A percentile compares a stretch with the other conserved stretches of the same genome.
These are phyloP conservation scores for Tethea ocularis DNA, from an alignment of 2,888 invertebrate genomes.

Conservation along the genomic window DNA sequence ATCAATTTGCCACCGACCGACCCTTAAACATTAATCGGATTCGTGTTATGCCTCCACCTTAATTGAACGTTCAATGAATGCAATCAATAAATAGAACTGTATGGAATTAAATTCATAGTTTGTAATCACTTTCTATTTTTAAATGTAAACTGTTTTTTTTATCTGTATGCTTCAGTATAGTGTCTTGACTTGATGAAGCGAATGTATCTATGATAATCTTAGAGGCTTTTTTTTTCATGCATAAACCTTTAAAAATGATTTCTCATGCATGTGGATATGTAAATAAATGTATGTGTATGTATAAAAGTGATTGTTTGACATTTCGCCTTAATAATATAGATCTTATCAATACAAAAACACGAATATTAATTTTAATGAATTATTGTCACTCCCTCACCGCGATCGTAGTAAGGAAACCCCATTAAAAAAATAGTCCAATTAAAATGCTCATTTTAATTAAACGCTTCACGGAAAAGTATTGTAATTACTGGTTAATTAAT, in stretches of 20 bases:
- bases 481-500: slow-evolving; percentile 12
- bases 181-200: too few relatives aligned
- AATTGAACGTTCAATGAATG: slow-evolving; percentile 42
- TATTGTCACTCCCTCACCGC: neutral
- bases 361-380: slow-evolving; percentile 6
- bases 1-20: slow-evolving; percentile 50
- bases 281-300: too few relatives aligned
- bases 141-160: neutral
- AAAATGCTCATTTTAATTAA: slow-evolving; percentile 26
- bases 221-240: too few relatives aligned
- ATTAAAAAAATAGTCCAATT: slow-evolving; percentile 18
- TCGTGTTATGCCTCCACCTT: slow-evolving; percentile 44
- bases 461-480: slow-evolving; percentile 12
- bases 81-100: slow-evolving; percentile 15
- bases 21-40: slow-evolving; percentile 54
- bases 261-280: too few relatives aligned
- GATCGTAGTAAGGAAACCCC: neutral
- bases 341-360: slow-evolving; percentile 8
- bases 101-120: neutral
- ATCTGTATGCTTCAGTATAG: neutral
- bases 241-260: too few relatives aligned
- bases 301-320: slow-evolving; percentile 5
- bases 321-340: slow-evolving; percentile 9
- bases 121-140: neutral
- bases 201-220: too few relatives aligned